Conservation (phyloP, 1,140 invertebrate species). For the Bombus superbus region DNA sequence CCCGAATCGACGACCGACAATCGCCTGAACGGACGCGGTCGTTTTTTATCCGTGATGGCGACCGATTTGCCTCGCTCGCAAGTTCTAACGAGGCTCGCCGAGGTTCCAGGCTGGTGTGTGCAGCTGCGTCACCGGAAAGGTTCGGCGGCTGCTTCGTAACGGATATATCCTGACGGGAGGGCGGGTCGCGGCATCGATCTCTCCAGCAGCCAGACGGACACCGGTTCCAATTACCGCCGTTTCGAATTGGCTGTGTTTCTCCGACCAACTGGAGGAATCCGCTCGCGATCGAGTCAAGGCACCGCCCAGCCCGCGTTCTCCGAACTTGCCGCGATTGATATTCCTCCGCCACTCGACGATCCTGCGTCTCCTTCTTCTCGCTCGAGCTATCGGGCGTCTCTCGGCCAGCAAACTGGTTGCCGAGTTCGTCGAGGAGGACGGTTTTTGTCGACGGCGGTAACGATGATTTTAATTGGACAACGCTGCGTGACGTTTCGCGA, state of each 20-base stretch:
- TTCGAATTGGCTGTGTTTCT: constrained; percentile 63
- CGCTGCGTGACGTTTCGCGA: neutral
- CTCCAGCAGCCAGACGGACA: constrained; percentile 52
- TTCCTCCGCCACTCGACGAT: constrained; percentile 37
- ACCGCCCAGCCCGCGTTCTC: constrained; percentile 23
- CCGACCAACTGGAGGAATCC: constrained; percentile 46
- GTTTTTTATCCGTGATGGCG: constrained; percentile 38
- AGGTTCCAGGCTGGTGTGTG: constrained; percentile 42
- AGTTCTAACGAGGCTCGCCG: constrained; percentile 46
- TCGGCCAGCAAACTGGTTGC: neutral
- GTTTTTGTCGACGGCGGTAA: neutral
- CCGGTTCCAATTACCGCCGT: constrained; percentile 65
- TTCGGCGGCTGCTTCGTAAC: neutral
- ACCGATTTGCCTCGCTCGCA: constrained; percentile 48
- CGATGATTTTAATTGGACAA: constrained; percentile 30
- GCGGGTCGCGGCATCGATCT: constrained; percentile 56
- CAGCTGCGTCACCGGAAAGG: constrained; percentile 59
- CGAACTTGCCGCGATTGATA: constrained; percentile 51
- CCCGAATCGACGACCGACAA: constrained; percentile 23
- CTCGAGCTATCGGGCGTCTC: neutral
- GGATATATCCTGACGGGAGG: constrained; percentile 34
- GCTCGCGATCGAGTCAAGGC: constrained; percentile 37
- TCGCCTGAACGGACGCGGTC: neutral
- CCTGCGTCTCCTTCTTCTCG: neutral
- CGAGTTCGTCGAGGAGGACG: neutral